A percentile compares a stretch with the other conserved stretches of the same genome.
Conservation (phyloP, 2,888 invertebrate genomes). For the Octonoba sinensis region DNA sequence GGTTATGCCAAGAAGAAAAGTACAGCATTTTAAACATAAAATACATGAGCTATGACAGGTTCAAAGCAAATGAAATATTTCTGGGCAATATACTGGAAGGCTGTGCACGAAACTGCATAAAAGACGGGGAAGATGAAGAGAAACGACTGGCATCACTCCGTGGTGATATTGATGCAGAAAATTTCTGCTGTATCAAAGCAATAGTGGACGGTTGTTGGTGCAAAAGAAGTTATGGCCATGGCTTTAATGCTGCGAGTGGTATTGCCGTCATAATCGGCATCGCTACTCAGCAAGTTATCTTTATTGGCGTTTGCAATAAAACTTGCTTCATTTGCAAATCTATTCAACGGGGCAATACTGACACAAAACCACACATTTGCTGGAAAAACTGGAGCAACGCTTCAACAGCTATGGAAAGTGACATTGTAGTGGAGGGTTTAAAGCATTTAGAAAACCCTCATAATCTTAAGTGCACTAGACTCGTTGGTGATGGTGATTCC, state of each 20-base stretch:
- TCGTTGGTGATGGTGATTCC: conserved; percentile 11
- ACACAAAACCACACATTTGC: background rate
- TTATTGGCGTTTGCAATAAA: conserved; percentile 13
- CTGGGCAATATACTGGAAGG: background rate
- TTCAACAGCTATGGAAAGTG: conserved; percentile 19
- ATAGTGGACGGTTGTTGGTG: conserved; percentile 22
- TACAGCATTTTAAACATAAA: background rate
- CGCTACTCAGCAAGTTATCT: conserved; percentile 13
- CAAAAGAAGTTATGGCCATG: conserved; percentile 23
- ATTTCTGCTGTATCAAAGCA: background rate
- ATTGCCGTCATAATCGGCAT: background rate
- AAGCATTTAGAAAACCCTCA: background rate
- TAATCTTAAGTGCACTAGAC: background rate
- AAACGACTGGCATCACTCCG: background rate
- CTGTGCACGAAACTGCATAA: background rate
- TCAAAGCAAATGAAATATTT: background rate
- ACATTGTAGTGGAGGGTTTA: conserved; percentile 10
- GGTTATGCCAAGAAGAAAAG: conserved; percentile 11
- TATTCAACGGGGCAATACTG: conserved; percentile 3
- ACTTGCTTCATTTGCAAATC: background rate
- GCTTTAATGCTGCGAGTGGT: conserved; percentile 1
- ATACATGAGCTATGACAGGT: background rate
- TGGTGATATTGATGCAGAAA: background rate
- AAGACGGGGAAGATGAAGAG: background rate
- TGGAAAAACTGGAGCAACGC: conserved; percentile 6